These are phyloP conservation scores for Machaerirhynchus nigripectus DNA, from an alignment of 2,113 vertebrate genomes.

Conservation along the genomic window DNA sequence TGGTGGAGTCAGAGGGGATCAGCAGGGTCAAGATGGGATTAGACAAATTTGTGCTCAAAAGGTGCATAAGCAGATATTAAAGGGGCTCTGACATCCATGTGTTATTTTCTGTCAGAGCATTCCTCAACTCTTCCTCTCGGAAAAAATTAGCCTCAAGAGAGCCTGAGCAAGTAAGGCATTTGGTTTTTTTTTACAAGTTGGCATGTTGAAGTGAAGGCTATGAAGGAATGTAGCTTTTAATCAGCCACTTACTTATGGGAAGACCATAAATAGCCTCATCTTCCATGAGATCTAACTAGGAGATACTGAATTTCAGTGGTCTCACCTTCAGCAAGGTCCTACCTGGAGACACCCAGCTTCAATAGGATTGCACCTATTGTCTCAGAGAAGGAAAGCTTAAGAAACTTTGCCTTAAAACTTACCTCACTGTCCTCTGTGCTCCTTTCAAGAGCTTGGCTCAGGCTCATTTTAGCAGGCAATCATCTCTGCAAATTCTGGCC, in stretches of 20 bases:
- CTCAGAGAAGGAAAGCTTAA: background rate
- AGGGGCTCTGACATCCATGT: background rate
- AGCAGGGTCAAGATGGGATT: background rate
- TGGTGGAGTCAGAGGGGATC: background rate
- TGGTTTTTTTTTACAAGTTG: background rate
- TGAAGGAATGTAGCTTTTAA: background rate
- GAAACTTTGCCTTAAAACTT: background rate
- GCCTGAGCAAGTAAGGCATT: background rate
- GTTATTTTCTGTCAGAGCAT: background rate
- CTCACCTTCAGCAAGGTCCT: background rate
- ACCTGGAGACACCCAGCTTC: background rate
- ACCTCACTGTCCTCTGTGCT: background rate
- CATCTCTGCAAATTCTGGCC: constrained; percentile 33
- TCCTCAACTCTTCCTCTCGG: background rate
- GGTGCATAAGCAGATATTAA: background rate
- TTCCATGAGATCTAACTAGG: background rate
- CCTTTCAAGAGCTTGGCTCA: background rate
- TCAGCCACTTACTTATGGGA: background rate
- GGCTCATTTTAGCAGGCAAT: background rate
- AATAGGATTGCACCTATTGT: background rate
- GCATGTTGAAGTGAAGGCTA: background rate
- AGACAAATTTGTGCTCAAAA: background rate
- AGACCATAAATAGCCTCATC: background rate
- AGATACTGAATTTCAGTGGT: background rate
- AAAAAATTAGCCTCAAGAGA: background rate